Base-by-base conservation (phyloP, 1,140 invertebrate species). In the Nautilus pompilius region DNA sequence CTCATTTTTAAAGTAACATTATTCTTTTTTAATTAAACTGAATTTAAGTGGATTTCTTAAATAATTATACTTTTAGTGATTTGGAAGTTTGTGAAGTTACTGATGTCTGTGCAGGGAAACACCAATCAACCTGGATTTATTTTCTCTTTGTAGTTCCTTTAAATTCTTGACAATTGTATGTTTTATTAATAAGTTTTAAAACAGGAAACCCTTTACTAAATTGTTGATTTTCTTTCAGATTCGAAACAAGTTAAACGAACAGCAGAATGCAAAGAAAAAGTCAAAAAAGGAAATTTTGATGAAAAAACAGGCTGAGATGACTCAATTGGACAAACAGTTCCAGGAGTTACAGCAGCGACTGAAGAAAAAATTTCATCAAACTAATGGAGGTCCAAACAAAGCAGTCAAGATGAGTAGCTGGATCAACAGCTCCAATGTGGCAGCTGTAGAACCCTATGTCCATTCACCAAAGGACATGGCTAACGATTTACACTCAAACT, bases 241-340 rank as follows among this genome's bases (percentile, higher is more conserved):
- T 80, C 92, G 94, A 26, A 96, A 96, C 83, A 96, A 96, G 80
- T 84, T 98, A 79, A 95, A 95, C 80, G 91, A 96, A 78, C 93
- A 97, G 77, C 94, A 98, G 82, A 94, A 92, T 79, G 90, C 89
- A 36, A 87, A 93, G 62, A 85, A 97, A 58, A 89, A 90, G 56
- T 89, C 92, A 68, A 93, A 96, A 82, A 86, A 92, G 51, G 90
- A 95, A 67, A 90, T 91, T 20, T 81, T 98, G 67, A 88, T 89
- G 20, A 90, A 93, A 69, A 82, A 91, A 28, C 92, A 95, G 76
- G 91, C 93, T 62, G 94, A 98, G 81, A 90, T 96, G 84, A 87
- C 89, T 20, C 89, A 90, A 56, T 94, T 98, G 75, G 95, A 98
- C 82, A 89, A 92, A 67, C 86, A 93, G 60, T 97, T 98, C 75